A percentile compares a stretch with the other conserved stretches of the same genome.
Conservation (phyloP, 1,140 invertebrate genomes). For the Calephelis virginiensis region DNA sequence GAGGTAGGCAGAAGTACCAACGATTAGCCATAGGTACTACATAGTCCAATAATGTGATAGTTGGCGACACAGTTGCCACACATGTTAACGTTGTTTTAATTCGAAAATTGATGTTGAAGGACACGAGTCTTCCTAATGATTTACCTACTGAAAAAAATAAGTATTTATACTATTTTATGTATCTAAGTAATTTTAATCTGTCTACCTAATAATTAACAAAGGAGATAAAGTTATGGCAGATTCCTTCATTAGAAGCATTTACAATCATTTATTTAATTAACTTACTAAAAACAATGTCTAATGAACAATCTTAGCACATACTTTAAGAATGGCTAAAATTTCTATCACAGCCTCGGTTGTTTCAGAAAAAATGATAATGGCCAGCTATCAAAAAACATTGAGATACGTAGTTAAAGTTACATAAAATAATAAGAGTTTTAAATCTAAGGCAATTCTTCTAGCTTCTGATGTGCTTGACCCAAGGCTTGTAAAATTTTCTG, state of each 20-base stretch:
- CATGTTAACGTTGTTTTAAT: too few species aligned
- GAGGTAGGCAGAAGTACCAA: too few species aligned
- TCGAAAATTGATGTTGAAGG: too few species aligned
- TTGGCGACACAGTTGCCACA: too few species aligned
- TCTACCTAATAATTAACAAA: neutral
- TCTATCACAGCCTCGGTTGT: constrained; percentile 68
- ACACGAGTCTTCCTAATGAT: too few species aligned
- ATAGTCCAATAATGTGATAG: too few species aligned
- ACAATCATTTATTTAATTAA: neutral
- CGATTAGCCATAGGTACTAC: too few species aligned
- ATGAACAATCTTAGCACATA: constrained; percentile 32
- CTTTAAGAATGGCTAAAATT: constrained; percentile 6
- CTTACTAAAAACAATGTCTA: constrained; percentile 23
- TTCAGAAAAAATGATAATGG: constrained; percentile 28
- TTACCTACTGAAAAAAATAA: too few species aligned
- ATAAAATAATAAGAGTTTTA: constrained; percentile 16
- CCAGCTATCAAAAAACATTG: constrained; percentile 27
- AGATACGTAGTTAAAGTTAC: constrained; percentile 17
- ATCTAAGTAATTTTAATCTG: too few species aligned
- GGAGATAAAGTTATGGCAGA: constrained; percentile 4
- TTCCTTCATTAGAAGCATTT: constrained; percentile 5
- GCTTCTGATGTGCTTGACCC: constrained; percentile 37
- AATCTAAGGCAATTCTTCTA: constrained; percentile 19
- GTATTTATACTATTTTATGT: too few species aligned
- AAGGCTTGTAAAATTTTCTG: constrained; percentile 40